phyloP scores from a whole-genome alignment of 2,113 vertebrate genomes.

The Sinocyclocheilus anshuiensis region DNA sequence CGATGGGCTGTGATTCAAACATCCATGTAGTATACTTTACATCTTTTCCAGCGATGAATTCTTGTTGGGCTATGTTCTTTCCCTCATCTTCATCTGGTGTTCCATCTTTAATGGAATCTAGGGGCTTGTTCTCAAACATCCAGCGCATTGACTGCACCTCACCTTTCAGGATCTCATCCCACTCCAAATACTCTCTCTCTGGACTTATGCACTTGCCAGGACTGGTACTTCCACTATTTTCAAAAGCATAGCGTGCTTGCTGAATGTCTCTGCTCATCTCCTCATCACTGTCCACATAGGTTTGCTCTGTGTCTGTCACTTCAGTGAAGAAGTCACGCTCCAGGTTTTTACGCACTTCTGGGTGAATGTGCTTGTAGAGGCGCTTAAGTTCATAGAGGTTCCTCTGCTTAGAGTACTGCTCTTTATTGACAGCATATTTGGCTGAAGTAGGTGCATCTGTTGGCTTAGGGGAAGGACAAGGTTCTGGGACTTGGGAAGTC shows the following conservation, averaged over 20 bases:
- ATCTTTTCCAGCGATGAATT: constrained; percentile 84
- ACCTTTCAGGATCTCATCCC: constrained; percentile 85
- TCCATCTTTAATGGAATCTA: constrained; percentile 80
- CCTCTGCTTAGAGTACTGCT: constrained; percentile 81
- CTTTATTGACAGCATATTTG: constrained; percentile 69
- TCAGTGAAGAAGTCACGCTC: constrained; percentile 80
- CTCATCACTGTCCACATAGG: constrained; percentile 65
- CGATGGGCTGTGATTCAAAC: constrained; percentile 87
- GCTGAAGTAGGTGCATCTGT: constrained; percentile 58
- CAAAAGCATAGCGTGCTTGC: constrained; percentile 79
- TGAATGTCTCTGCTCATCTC: constrained; percentile 75
- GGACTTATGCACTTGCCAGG: constrained; percentile 75
- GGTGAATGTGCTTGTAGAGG: constrained; percentile 84
- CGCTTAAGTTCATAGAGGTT: constrained; percentile 83
- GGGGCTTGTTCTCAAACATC: constrained; percentile 86
- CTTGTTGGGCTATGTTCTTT: constrained; percentile 77
- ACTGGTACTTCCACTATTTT: constrained; percentile 73
- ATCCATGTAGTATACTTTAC: constrained; percentile 84
- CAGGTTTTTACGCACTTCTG: constrained; percentile 83
- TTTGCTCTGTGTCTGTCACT: constrained; percentile 73
- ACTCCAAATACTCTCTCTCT: constrained; percentile 79
- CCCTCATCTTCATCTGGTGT: constrained; percentile 73
- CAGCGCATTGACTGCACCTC: constrained; percentile 85
- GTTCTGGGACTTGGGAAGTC: constrained; percentile 66
- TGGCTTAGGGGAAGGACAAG: constrained; percentile 72